Conservation (phyloP, 2,113 vertebrate genomes). For the Salvelinus alpinus region DNA sequence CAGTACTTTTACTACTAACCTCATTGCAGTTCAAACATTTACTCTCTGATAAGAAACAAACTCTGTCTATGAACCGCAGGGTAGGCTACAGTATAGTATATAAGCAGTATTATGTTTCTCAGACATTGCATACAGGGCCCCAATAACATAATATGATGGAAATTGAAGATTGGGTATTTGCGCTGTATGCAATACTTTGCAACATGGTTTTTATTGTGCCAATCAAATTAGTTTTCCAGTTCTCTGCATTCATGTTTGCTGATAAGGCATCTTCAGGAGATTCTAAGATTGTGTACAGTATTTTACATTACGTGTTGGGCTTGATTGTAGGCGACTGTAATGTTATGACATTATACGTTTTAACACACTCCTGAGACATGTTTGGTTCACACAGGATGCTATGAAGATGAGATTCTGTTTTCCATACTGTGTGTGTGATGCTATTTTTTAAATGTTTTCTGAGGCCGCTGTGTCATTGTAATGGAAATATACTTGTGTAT, state of each 20-base stretch:
- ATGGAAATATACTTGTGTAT: constrained; percentile 71
- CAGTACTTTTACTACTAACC: constrained; percentile 25
- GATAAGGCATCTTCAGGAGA: constrained; percentile 19
- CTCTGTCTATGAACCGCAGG: constrained; percentile 24
- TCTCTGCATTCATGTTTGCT: constrained; percentile 49
- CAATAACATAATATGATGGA: constrained; percentile 13
- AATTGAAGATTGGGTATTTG: constrained; percentile 32
- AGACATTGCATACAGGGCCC: constrained; percentile 16
- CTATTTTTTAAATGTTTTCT: constrained; percentile 76
- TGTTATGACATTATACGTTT: constrained; percentile 47
- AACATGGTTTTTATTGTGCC: constrained; percentile 51
- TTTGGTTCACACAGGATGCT: constrained; percentile 40
- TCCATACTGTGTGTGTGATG: constrained; percentile 44
- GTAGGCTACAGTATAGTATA: constrained; percentile 47
- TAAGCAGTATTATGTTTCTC: constrained; percentile 35
- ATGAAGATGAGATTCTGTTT: constrained; percentile 20
- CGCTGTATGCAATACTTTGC: constrained; percentile 48
- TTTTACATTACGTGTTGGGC: constrained; percentile 29
- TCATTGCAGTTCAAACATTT: constrained; percentile 37
- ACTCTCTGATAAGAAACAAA: constrained; percentile 1
- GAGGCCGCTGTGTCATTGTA: constrained; percentile 77
- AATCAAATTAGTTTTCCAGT: constrained; percentile 46
- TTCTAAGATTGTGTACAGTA: background rate
- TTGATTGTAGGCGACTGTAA: constrained; percentile 54
- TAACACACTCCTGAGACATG: constrained; percentile 39